Evolutionary conservation across 2,888 invertebrate species (phyloP), one percentile per base, ranked within the genome.

Genomic region (Taphrorychus bicolor): DNA sequence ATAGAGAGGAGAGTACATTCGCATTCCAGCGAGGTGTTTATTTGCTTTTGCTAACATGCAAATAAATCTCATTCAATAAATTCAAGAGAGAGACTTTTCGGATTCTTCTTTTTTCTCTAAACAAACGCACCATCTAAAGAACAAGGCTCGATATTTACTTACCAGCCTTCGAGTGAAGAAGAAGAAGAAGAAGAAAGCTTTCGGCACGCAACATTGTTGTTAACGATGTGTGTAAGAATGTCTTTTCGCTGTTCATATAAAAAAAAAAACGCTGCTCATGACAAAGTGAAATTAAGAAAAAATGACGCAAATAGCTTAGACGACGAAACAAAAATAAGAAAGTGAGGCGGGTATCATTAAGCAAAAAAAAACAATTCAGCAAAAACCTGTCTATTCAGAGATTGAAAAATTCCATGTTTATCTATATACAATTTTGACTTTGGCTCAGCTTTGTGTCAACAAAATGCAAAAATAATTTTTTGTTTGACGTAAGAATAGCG

Each of bases 31-130:
- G 14, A 17, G 45, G 16, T 17, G 45, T 45, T 45, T 45, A 45
- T 45, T 45, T 45, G 14, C 45, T 16, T 16, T 14, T 45, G 45
- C 45, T 7, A 45, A 14, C 45, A 45, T 7, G 45, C 45, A 17
- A 45, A 45, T 45, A 45, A 45, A 45, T 45, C 14, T 45, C 45
- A 45, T 45, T 45, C 45, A 45, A 45, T 45, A 45, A 45, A 45
- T 45, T 45, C 45, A 32, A 32, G 45, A 45, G 4, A 16, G 45
- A 45, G 45, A 45, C 45, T 45, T 45, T 45, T 45, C 11, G 32
- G 32, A 16, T 17, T 7, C 14, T 14, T 45, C 11, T 45, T 45
- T 32, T 32, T 24, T 24, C 11, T 32, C 11, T 7, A 7, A 32
- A 32, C 32, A 32, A 32, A 32, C 3, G n/a, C n/a, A 32, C 32